Base-by-base conservation (phyloP, 2,113 vertebrate species). In the Rissa tridactyla region DNA sequence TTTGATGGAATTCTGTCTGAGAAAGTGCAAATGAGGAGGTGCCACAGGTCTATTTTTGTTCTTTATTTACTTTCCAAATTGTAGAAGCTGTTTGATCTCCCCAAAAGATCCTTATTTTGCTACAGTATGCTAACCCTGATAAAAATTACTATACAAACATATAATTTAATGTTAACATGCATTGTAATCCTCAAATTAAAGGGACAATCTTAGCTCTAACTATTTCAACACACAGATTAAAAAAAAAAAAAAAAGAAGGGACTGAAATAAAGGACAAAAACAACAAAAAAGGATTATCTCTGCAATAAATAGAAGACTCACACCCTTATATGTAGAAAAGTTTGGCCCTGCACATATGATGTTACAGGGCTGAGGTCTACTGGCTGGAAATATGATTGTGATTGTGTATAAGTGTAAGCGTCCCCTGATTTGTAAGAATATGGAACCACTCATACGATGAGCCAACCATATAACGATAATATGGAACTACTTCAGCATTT, bases 11-110 rank as follows among this genome's bases (percentile, higher is more conserved):
- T 40, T 47, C 32, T 64, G 25, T 34, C 47, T 58, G 49, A 62
- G 64, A 61, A 94, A 82, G 73, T 34, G 66, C 38, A 95, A 42
- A 82, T 66, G 38, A 96, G 65, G 57, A 79, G 32, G 54, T 73
- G 46, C 14, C 16, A n/a, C n/a, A 70, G 20, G 27, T 65, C 94
- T 85, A 76, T 49, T 86, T 94, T 71, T 85, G 49, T 72, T 58
- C n/a, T 92, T 87, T 88, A 88, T 65, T 95, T 88, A 47, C 71
- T 69, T 88, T 82, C 42, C 20, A 82, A 88, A 89, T 30, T 73
- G 46, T 47, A 88, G 51, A 80, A 92, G 14, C 36, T 88, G 27
- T 66, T 73, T 80, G 60, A 92, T 61, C 34, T 91, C 20, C 46
- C 32, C 0, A 49, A 82, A 77, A 87, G 42, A 51, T 46, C 34